Percentiles rank a stretch among this genome's conserved stretches.
These are phyloP conservation scores for Bombus confusus DNA, from an alignment of 1,140 invertebrate species.

Conservation along the genomic window DNA sequence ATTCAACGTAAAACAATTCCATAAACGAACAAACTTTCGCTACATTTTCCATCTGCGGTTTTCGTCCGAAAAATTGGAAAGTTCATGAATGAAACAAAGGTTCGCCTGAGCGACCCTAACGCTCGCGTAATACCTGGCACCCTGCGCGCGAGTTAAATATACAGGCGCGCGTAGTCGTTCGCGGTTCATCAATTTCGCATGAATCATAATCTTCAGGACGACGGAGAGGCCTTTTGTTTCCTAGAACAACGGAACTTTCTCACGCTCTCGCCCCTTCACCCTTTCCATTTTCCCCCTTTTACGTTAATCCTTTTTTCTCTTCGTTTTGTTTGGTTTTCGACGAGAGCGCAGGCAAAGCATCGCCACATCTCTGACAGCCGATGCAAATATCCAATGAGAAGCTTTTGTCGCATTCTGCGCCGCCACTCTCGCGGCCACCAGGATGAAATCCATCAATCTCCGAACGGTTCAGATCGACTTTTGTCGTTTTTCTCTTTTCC, in stretches of 20 bases:
- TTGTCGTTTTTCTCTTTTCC: constrained; percentile 29
- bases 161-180: not conserved
- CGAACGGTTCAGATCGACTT: constrained; percentile 23
- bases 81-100: constrained; percentile 4
- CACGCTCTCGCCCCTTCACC: no score
- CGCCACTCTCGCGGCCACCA: not conserved
- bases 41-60: not conserved
- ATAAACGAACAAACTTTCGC: not conserved
- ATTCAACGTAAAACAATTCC: constrained; percentile 16
- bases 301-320: no score
- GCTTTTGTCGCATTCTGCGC: constrained; percentile 31
- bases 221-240: not conserved
- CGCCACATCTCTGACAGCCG: constrained; percentile 5
- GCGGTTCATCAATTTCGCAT: constrained; percentile 38
- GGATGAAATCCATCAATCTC: constrained; percentile 56
- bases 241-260: not conserved
- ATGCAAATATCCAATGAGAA: constrained; percentile 47
- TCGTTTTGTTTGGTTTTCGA: not conserved
- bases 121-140: not conserved
- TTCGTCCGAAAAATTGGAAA: not conserved
- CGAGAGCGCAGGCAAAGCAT: constrained; percentile 11
- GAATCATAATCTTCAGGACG: constrained; percentile 19
- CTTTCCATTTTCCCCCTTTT: not conserved
- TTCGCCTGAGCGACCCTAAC: not conserved
- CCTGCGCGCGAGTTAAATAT: not conserved